phyloP scores from a whole-genome alignment of 2,888 invertebrate genomes.

The Cosmia pyralina region DNA sequence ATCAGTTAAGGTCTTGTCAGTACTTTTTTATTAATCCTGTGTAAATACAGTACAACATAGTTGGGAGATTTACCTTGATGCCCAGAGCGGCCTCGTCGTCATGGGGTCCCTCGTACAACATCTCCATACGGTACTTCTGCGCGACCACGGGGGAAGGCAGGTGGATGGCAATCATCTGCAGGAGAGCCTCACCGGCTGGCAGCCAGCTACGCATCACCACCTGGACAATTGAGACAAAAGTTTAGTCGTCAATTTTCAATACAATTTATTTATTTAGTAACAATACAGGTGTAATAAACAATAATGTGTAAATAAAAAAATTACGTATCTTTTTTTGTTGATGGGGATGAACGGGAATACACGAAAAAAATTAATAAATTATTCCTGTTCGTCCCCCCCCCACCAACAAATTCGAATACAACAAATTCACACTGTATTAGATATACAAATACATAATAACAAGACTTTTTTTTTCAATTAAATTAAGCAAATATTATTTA shows the following conservation, averaged over 20 bases:
- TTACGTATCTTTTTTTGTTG: too few species aligned
- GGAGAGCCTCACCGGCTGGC: constrained; percentile 99
- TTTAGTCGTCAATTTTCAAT: neutral
- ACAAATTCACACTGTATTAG: too few species aligned
- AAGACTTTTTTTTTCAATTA: too few species aligned
- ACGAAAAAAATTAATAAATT: too few species aligned
- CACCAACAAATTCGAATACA: too few species aligned
- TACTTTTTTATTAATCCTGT: neutral
- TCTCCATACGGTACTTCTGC: constrained; percentile 99
- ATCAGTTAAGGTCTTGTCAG: neutral
- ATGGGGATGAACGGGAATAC: too few species aligned
- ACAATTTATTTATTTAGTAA: neutral
- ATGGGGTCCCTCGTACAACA: constrained; percentile 99
- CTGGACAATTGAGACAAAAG: constrained; percentile 74
- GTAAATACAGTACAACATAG: neutral
- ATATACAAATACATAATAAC: too few species aligned
- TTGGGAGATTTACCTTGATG: constrained; percentile 91
- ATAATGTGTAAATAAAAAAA: too few species aligned
- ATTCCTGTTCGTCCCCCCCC: too few species aligned
- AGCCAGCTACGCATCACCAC: constrained; percentile 99
- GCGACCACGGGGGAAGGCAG: constrained; percentile 99
- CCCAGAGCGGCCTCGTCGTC: constrained; percentile 98
- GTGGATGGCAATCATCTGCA: constrained; percentile 99
- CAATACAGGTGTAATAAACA: too few species aligned
- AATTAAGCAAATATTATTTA: too few species aligned